These are phyloP conservation scores for Drosophila neutralis DNA, from an alignment of 2,888 invertebrate species.

Conservation along the genomic window DNA sequence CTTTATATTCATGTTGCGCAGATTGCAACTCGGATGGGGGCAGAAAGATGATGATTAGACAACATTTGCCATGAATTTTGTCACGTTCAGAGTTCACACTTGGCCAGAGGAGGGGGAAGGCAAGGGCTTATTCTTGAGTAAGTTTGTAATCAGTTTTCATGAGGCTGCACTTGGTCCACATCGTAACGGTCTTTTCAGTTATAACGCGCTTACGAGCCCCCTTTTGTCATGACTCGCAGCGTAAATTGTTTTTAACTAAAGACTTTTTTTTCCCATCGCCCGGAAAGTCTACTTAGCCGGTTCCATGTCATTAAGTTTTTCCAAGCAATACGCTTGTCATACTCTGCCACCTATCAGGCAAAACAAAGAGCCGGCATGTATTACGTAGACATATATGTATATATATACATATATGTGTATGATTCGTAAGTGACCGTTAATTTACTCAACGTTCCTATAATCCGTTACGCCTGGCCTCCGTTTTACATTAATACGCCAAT, in stretches of 20 bases:
- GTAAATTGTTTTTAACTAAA: slow-evolving; percentile 30
- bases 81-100: slow-evolving; percentile 68
- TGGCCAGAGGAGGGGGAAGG: background rate
- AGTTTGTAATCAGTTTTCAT: slow-evolving; percentile 61
- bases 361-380: slow-evolving; percentile 49
- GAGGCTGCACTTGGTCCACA: slow-evolving; percentile 40
- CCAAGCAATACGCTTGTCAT: slow-evolving; percentile 62
- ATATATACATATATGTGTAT: background rate
- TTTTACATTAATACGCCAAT: slow-evolving; percentile 73
- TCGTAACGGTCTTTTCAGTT: slow-evolving; percentile 55
- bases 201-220: slow-evolving; percentile 48
- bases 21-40: slow-evolving; percentile 15
- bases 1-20: slow-evolving; percentile 65
- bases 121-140: background rate
- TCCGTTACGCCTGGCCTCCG: slow-evolving; percentile 71
- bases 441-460: slow-evolving; percentile 64
- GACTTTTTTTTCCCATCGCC: slow-evolving; percentile 20
- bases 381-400: background rate
- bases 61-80: slow-evolving; percentile 62
- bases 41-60: slow-evolving; percentile 60
- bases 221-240: slow-evolving; percentile 28
- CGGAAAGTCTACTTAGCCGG: slow-evolving; percentile 34
- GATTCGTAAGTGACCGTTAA: slow-evolving; percentile 68
- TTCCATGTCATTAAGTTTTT: slow-evolving; percentile 72
- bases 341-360: slow-evolving; percentile 32